Percentiles rank a stretch among this genome's conserved stretches.
Evolutionary conservation across 2,113 vertebrate species (phyloP).

Genomic region (Heliornis fulica): DNA sequence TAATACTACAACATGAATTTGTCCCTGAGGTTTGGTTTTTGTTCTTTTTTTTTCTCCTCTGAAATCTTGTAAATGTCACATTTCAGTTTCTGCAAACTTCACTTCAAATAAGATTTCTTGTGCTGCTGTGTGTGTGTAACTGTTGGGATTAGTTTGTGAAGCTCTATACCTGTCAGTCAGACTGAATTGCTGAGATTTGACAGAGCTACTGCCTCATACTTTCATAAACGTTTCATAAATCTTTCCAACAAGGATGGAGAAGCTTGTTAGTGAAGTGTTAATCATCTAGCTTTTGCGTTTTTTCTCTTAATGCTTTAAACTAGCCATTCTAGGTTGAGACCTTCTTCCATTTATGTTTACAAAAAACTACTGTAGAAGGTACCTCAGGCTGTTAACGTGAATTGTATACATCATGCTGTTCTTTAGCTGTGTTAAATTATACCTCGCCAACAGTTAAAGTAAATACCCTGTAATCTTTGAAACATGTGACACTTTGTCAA

Average conservation of each 20-base stretch:
- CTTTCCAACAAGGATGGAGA: not conserved
- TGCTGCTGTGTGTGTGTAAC: not conserved
- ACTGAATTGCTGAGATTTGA: not conserved
- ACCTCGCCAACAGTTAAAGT: not conserved
- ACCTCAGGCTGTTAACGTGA: not conserved
- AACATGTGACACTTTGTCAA: not conserved
- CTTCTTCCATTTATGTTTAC: not conserved
- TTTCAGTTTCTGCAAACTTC: not conserved
- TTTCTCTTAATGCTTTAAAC: not conserved
- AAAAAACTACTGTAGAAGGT: not conserved
- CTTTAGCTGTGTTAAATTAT: not conserved
- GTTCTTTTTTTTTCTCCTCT: not conserved
- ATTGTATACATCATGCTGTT: not conserved
- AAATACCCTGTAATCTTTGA: not conserved
- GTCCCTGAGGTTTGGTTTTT: not conserved
- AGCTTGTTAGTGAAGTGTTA: not conserved
- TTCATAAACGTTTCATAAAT: slow-evolving; percentile 23
- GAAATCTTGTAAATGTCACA: slow-evolving; percentile 42
- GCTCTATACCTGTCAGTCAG: slow-evolving; percentile 27
- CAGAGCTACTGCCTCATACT: not conserved
- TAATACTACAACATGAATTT: not conserved
- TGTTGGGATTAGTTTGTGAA: slow-evolving; percentile 30
- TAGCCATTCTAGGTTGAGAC: not conserved
- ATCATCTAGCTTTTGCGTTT: not conserved
- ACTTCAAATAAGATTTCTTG: not conserved